Percentiles rank a stretch among this genome's conserved stretches.
Evolutionary conservation across 1,140 invertebrate genomes (phyloP).

Genomic region (Hydropsyche tenuis): DNA sequence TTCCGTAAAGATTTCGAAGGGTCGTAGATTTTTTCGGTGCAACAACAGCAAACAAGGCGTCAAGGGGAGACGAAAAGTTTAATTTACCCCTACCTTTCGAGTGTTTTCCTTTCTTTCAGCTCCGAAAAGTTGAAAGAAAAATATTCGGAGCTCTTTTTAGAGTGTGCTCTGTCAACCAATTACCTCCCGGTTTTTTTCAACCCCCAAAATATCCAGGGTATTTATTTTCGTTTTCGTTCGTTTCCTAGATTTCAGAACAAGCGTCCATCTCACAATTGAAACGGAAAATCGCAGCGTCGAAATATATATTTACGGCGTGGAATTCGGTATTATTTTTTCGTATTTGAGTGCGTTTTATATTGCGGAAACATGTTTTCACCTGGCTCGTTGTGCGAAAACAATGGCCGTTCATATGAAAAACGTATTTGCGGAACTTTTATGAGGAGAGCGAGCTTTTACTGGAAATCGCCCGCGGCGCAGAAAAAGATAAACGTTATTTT

Average conservation of each 20-base stretch:
- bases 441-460: slow-evolving; percentile 41
- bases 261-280: too few species aligned
- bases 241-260: too few species aligned
- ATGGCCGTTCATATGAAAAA: slow-evolving; percentile 39
- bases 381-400: slow-evolving; percentile 34
- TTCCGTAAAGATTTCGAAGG: slow-evolving; percentile 19
- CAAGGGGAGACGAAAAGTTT: slow-evolving; percentile 39
- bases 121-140: slow-evolving; percentile 21
- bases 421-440: slow-evolving; percentile 41
- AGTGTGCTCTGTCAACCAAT: slow-evolving; percentile 33
- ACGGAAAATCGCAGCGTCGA: too few species aligned
- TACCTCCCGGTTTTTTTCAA: slow-evolving; percentile 3
- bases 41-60: slow-evolving; percentile 20
- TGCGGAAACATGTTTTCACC: slow-evolving; percentile 6
- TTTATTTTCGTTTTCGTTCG: slow-evolving; percentile 15
- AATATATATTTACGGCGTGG: too few species aligned
- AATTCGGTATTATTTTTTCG: neutral
- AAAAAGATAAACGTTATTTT: slow-evolving; percentile 46
- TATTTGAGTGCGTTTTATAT: neutral
- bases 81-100: neutral
- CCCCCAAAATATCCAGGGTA: slow-evolving; percentile 4
- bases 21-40: slow-evolving; percentile 16
- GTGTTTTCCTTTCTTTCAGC: slow-evolving; percentile 1
- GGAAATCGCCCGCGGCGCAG: slow-evolving; percentile 37
- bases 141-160: slow-evolving; percentile 27